Base-by-base conservation (phyloP, 2,797 vertebrate species). In the Pyrocephalus nanus region DNA sequence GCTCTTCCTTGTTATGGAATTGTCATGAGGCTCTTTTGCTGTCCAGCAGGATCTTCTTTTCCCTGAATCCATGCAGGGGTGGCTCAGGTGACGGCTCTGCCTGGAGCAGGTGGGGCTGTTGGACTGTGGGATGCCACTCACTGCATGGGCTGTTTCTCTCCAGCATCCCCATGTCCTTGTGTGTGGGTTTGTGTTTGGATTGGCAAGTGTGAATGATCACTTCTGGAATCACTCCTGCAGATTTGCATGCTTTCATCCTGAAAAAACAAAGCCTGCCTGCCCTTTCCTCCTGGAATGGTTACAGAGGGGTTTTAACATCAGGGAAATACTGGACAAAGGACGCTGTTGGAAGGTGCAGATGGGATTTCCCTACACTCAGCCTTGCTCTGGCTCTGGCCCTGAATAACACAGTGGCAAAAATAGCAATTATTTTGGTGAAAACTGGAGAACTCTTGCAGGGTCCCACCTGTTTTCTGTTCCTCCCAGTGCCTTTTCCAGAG, bases 201-300 rank as follows among this genome's bases (percentile, higher is more conserved):
- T 93, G 75, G 61, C 0, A 0, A 40, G 48, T 0, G 0, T 12
- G n/a, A 73, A 5, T 12, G 36, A 36, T 43, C 14, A 5, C 27
- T 75, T 80, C 58, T 51, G 25, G 4, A 87, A 92, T 45, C 9
- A 1, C 16, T 86, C 36, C 86, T 61, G 73, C 11, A 47, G 76
- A 30, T 70, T 22, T 73, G 36, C 58, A 48, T 83, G 65, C 61
- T 96, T 86, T 80, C 8, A 0, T 74, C 57, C 42, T 71, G 67
- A 30, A 58, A 69, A 82, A 70, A n/a, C 8, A 29, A 62, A 50
- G 19, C 54, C 53, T 40, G 22, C 20, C 57, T 77, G 57, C 70
- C 45, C 70, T 74, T 87, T 81, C 30, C 25, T 71, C 40, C 58
- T 67, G 74, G 30, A 55, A 73, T 8, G 55, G 23, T 62, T 48